Conservation (phyloP, 2,113 vertebrate species). For the Dicerorhinus sumatrensis region DNA sequence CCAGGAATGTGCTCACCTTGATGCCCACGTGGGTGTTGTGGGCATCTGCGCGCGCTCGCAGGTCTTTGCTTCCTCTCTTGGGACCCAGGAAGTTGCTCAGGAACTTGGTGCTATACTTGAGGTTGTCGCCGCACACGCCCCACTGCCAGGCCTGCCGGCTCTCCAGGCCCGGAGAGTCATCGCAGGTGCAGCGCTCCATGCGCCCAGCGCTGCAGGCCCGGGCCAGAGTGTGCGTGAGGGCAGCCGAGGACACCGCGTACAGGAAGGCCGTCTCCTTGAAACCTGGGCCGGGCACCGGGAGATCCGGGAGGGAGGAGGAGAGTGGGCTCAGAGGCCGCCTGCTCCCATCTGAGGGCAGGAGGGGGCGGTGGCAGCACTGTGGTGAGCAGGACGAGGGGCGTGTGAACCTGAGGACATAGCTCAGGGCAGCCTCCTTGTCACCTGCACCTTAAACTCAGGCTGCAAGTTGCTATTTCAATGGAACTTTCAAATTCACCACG, state of each 20-base stretch:
- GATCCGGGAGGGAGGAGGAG: neutral
- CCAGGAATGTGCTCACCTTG: constrained; percentile 88
- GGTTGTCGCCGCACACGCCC: constrained; percentile 98
- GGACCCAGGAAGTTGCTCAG: constrained; percentile 97
- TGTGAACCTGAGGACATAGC: neutral
- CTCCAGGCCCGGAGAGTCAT: constrained; percentile 96
- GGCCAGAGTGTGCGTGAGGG: constrained; percentile 95
- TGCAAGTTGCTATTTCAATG: neutral
- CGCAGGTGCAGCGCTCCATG: constrained; percentile 99
- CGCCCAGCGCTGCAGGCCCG: constrained; percentile 97
- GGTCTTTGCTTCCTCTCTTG: constrained; percentile 96
- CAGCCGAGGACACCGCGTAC: constrained; percentile 94
- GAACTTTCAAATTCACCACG: neutral
- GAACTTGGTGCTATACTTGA: constrained; percentile 98
- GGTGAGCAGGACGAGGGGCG: accelerated
- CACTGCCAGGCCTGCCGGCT: constrained; percentile 98
- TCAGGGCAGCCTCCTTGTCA: neutral
- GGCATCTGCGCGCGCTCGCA: constrained; percentile 94
- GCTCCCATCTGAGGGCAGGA: neutral
- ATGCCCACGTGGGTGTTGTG: constrained; percentile 98
- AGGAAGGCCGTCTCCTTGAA: constrained; percentile 99
- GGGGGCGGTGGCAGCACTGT: accelerated
- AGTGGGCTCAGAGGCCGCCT: neutral
- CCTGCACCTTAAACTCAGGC: neutral
- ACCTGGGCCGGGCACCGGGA: constrained; percentile 84